Evolutionary conservation across 2,113 vertebrate genomes (phyloP), one percentile per base, ranked within the genome.

Genomic region (Nanorana parkeri): DNA sequence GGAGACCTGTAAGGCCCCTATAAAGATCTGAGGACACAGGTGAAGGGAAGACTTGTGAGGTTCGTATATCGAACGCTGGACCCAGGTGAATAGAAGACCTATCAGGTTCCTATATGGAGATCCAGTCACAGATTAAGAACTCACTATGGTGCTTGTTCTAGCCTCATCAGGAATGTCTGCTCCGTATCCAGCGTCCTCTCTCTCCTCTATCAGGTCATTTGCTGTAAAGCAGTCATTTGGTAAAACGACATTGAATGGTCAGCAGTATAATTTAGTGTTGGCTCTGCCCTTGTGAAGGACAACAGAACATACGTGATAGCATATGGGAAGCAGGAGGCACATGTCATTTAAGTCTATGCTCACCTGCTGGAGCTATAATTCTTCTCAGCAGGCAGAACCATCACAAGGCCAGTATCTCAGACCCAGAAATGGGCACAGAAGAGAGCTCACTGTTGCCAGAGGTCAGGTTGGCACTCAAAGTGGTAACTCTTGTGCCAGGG

Each of bases 251-350:
- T 17, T 7, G 58, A 61, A 23, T 13, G 15, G 5, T 64, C 61
- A 65, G 26, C 29, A 67, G 26, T 5, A 32, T 29, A 29, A 66
- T 65, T 28, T 29, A 29, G 63, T 5, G 5, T 4, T 10, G 32
- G 64, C 10, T 29, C 10, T 24, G 73, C 24, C 73, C 73, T 76
- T 76, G 73, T 24, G 73, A 47, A 41, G 73, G 73, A 76, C 72
- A 75, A 74, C 6, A 7, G 28, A 19, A 41, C 73, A 60, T 63
- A 63, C 54, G 71, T 72, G 51, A 24, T 28, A 20, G 24, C 71
- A 58, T 60, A 74, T 58, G 73, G 73, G 5, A 17, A 21, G 29
- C 29, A 24, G 73, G 73, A 61, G 73, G 29, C 58, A 20, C 41
- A 63, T 23, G 32, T 21, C 26, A 5, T 17, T n/a, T 21, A 75